Percentiles rank a stretch among this genome's conserved stretches.
Conservation (phyloP, 2,888 invertebrate species). For the Hypomecis atomaria region DNA sequence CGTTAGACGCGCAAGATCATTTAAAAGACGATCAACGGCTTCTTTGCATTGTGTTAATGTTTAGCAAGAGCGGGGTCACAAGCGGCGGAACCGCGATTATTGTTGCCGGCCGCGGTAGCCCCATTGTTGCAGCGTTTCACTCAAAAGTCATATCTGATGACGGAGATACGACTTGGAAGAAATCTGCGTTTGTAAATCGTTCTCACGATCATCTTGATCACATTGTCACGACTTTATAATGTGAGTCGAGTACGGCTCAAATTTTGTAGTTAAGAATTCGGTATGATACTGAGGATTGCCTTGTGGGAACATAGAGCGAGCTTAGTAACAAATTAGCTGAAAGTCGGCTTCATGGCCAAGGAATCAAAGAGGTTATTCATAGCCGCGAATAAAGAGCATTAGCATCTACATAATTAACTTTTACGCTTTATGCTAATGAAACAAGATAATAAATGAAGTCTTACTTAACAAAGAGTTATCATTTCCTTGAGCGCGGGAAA, state of each 20-base stretch:
- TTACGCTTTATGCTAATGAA: slow-evolving; percentile 60
- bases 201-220: slow-evolving; percentile 61
- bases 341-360: slow-evolving; percentile 37
- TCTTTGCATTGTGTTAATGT: slow-evolving; percentile 73
- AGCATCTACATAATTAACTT: slow-evolving; percentile 55
- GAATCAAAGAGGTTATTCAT: slow-evolving; percentile 34
- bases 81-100: slow-evolving; percentile 61
- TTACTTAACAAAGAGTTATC: slow-evolving; percentile 57
- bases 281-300: slow-evolving; percentile 1
- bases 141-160: slow-evolving; percentile 76
- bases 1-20: slow-evolving; percentile 75
- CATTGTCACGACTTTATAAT: slow-evolving; percentile 65
- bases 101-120: slow-evolving; percentile 66
- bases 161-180: slow-evolving; percentile 49
- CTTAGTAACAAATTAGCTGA: slow-evolving; percentile 33
- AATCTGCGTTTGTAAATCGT: slow-evolving; percentile 52
- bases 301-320: slow-evolving; percentile 10
- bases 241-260: slow-evolving; percentile 8
- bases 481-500: slow-evolving; percentile 73
- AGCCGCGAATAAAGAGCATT: slow-evolving; percentile 47
- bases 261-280: slow-evolving; percentile 15
- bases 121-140: slow-evolving; percentile 69
- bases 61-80: slow-evolving; percentile 74
- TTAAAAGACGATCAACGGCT: slow-evolving; percentile 82
- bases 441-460: slow-evolving; percentile 52